Evolutionary conservation across 2,888 invertebrate genomes (phyloP).

Genomic region (Eupithecia vulgata): DNA sequence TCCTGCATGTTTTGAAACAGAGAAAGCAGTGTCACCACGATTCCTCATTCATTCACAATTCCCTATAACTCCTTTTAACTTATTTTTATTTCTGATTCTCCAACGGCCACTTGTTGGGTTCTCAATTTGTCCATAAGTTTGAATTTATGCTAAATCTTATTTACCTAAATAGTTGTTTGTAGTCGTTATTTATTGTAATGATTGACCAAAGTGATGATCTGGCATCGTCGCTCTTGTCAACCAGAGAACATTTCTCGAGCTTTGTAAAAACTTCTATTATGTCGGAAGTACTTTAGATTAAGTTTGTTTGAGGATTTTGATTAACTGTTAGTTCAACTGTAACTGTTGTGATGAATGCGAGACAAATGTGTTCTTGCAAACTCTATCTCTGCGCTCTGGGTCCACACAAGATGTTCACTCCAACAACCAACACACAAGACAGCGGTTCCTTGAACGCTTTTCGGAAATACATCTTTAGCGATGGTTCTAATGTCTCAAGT

Average conservation of each 20-base stretch:
- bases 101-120: constrained; percentile 65
- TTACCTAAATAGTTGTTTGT: constrained; percentile 18
- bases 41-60: constrained; percentile 33
- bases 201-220: constrained; percentile 56
- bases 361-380: constrained; percentile 1
- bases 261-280: constrained; percentile 43
- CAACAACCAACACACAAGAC: neutral
- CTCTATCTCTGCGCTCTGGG: neutral
- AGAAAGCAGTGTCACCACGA: neutral
- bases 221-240: constrained; percentile 53
- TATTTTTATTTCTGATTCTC: constrained; percentile 36
- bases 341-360: neutral
- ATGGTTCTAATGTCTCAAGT: neutral
- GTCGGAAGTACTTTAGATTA: constrained; percentile 35
- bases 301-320: constrained; percentile 19
- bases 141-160: constrained; percentile 30
- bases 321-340: constrained; percentile 41
- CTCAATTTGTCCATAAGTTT: constrained; percentile 54
- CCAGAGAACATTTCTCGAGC: constrained; percentile 37
- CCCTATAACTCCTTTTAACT: constrained; percentile 46
- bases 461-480: neutral
- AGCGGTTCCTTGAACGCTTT: neutral
- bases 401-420: neutral
- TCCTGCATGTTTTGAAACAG: neutral
- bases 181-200: constrained; percentile 56